These are phyloP conservation scores for Mimachlamys varia DNA, from an alignment of 2,888 invertebrate genomes.

Conservation along the genomic window DNA sequence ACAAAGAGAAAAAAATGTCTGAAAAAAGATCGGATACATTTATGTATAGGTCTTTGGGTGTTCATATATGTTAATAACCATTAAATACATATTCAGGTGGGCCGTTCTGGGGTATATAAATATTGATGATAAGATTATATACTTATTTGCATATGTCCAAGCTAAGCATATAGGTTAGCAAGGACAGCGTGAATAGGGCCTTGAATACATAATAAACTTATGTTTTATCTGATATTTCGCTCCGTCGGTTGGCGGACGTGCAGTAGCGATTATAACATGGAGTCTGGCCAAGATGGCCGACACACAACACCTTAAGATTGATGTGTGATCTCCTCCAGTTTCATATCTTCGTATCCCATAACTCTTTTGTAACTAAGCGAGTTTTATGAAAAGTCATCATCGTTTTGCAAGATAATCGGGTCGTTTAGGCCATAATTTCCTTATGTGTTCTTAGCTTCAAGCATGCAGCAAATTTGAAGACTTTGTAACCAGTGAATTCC, in stretches of 20 bases:
- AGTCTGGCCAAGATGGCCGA: constrained; percentile 14
- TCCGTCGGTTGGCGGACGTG: neutral
- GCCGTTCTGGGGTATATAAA: neutral
- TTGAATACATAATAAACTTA: neutral
- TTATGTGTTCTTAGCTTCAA: neutral
- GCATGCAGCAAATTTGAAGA: constrained; percentile 26
- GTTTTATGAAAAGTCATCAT: constrained; percentile 26
- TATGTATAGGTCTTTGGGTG: neutral
- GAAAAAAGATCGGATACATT: constrained; percentile 12
- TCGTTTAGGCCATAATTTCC: constrained; percentile 22
- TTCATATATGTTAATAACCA: neutral
- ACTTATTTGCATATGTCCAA: constrained; percentile 17
- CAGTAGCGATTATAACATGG: neutral
- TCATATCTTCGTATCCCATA: constrained; percentile 20
- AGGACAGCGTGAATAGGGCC: neutral
- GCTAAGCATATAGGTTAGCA: neutral
- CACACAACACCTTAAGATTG: neutral
- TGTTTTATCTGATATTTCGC: neutral
- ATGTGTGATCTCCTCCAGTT: neutral
- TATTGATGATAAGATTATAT: constrained; percentile 3
- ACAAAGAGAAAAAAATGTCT: constrained; percentile 25
- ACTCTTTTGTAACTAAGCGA: constrained; percentile 34
- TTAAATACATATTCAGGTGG: constrained; percentile 6
- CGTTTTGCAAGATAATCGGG: constrained; percentile 32
- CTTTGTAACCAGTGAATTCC: constrained; percentile 17